Evolutionary conservation across 2,797 vertebrate species (phyloP).

Genomic region (Numenius phaeopus): DNA sequence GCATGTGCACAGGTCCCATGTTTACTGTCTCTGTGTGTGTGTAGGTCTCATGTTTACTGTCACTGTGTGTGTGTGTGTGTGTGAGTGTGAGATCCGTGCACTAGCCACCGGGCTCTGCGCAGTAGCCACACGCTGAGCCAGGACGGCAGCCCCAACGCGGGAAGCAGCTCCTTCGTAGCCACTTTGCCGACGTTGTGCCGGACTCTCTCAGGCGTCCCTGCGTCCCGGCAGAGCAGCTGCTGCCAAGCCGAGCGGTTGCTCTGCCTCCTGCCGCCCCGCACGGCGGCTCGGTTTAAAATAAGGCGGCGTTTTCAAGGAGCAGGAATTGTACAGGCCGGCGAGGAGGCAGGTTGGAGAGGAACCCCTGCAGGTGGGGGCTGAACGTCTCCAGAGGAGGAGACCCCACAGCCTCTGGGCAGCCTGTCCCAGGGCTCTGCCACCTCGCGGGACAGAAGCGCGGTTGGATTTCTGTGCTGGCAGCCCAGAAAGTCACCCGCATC

Average conservation of each 20-base stretch:
- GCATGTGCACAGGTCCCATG: too few relatives aligned
- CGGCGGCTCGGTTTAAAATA: constrained; percentile 23
- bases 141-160: background rate
- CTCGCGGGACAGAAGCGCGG: too few relatives aligned
- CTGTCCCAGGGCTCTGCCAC: too few relatives aligned
- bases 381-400: too few relatives aligned
- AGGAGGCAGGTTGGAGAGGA: too few relatives aligned
- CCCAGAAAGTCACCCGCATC: too few relatives aligned
- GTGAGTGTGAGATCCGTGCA: too few relatives aligned
- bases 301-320: background rate
- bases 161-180: background rate
- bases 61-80: too few relatives aligned
- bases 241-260: background rate
- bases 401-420: too few relatives aligned
- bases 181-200: background rate
- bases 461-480: too few relatives aligned
- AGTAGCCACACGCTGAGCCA: accelerated
- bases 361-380: too few relatives aligned
- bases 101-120: background rate
- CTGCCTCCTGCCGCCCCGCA: constrained; percentile 28
- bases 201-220: background rate
- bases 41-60: background rate
- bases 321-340: background rate
- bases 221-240: background rate
- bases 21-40: too few relatives aligned